phyloP scores from a whole-genome alignment of 2,113 vertebrate genomes.

The Myodes glareolus region DNA sequence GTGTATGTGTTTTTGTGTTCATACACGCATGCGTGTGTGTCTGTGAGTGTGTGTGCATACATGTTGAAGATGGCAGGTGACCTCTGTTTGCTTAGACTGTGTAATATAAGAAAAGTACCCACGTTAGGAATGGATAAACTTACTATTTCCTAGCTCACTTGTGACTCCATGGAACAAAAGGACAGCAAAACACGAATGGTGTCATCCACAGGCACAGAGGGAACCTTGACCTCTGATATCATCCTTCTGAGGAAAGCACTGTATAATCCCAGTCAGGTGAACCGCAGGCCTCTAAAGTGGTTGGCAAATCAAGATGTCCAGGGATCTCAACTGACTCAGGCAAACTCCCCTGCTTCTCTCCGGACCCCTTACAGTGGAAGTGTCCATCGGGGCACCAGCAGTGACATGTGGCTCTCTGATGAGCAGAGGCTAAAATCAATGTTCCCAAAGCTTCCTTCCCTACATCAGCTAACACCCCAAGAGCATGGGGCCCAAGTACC shows the following conservation, averaged over 20 bases:
- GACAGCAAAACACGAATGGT: background rate
- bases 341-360: slow-evolving; percentile 41
- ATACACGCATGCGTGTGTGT: background rate
- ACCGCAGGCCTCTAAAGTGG: slow-evolving; percentile 58
- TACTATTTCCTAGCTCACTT: slow-evolving; percentile 2
- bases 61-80: background rate
- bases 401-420: background rate
- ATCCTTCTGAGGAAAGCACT: slow-evolving; percentile 28
- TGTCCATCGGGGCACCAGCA: background rate
- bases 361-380: slow-evolving; percentile 30
- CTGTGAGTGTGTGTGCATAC: too few species aligned
- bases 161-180: background rate
- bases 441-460: fast-evolving
- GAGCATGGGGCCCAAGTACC: background rate
- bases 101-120: background rate
- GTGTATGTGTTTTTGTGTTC: too few species aligned
- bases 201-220: slow-evolving; percentile 23
- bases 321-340: background rate
- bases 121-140: background rate
- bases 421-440: background rate
- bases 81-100: background rate
- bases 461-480: background rate
- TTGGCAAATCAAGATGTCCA: slow-evolving; percentile 71
- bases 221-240: background rate
- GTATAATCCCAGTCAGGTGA: slow-evolving; percentile 74